Percentiles rank a stretch among this genome's conserved stretches.
Evolutionary conservation across 2,888 invertebrate species (phyloP).

Genomic region (Galeopsomyia nigrocyanea): DNA sequence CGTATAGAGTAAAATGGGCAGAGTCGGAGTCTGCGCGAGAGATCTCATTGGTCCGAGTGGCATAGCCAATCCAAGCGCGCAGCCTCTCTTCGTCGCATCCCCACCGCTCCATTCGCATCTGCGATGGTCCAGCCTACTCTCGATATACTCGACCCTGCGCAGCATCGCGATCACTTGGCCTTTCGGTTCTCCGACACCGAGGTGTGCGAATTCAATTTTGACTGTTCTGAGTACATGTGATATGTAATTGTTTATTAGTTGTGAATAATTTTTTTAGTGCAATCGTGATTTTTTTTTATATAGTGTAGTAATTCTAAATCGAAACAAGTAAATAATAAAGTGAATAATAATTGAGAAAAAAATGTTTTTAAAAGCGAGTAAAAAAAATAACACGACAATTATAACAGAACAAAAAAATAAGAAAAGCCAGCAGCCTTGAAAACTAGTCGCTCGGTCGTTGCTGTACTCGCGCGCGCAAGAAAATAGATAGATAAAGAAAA

Average conservation of each 20-base stretch:
- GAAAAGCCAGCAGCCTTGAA: conserved; percentile 27
- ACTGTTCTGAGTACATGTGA: too few species aligned
- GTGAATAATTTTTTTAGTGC: too few species aligned
- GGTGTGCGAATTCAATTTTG: not conserved
- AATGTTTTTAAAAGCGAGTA: too few species aligned
- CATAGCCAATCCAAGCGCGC: conserved; percentile 21
- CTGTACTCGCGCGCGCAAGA: not conserved
- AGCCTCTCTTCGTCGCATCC: not conserved
- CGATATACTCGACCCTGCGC: conserved; percentile 7
- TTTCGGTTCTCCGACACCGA: not conserved
- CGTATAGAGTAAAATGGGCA: too few species aligned
- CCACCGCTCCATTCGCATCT: conserved; percentile 5
- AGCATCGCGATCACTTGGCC: conserved; percentile 21
- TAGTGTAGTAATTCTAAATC: too few species aligned
- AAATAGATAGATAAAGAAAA: too few species aligned
- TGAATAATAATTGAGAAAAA: too few species aligned
- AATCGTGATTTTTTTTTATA: too few species aligned
- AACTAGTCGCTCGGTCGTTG: conserved; percentile 9
- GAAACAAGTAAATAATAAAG: too few species aligned
- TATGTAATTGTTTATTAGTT: too few species aligned
- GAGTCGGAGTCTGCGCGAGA: too few species aligned
- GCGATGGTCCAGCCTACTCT: conserved; percentile 35
- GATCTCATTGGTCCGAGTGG: conserved; percentile 10
- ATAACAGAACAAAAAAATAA: not conserved
- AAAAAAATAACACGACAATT: too few species aligned